A percentile compares a stretch with the other conserved stretches of the same genome.
These are phyloP conservation scores for Noctua fimbriata DNA, from an alignment of 2,888 invertebrate genomes.

Conservation along the genomic window DNA sequence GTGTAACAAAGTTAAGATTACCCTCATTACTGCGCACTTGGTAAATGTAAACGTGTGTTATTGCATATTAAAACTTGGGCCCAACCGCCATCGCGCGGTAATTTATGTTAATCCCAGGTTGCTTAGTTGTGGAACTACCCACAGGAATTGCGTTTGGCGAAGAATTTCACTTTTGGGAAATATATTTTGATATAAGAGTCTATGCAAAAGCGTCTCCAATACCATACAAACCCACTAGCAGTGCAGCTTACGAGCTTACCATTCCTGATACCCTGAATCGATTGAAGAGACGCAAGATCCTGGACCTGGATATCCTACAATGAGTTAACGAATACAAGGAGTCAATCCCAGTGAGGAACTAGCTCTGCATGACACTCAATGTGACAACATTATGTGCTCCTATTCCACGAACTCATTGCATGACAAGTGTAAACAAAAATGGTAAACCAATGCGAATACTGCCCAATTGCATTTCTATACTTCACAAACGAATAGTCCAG, in stretches of 20 bases:
- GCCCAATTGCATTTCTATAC: too few relatives aligned
- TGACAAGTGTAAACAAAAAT: too few relatives aligned
- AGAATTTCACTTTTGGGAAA: slow-evolving; percentile 25
- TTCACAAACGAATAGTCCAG: too few relatives aligned
- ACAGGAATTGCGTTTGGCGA: slow-evolving; percentile 10
- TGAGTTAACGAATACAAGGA: neutral
- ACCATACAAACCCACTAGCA: neutral
- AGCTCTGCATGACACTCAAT: too few relatives aligned
- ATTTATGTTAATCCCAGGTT: slow-evolving; percentile 67
- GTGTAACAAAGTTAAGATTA: slow-evolving; percentile 58
- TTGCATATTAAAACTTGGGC: slow-evolving; percentile 67
- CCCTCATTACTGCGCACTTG: slow-evolving; percentile 55
- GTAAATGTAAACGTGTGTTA: slow-evolving; percentile 61
- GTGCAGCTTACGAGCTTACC: neutral
- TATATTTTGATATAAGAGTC: neutral
- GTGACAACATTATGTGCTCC: too few relatives aligned
- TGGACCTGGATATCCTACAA: neutral
- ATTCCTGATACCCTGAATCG: neutral
- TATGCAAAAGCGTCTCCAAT: neutral
- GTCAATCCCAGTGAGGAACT: neutral
- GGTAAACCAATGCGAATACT: too few relatives aligned
- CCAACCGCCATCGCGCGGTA: slow-evolving; percentile 50
- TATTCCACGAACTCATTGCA: too few relatives aligned
- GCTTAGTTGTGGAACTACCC: slow-evolving; percentile 41
- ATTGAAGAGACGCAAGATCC: neutral